Percentiles rank a stretch among this genome's conserved stretches.
Evolutionary conservation across 2,113 vertebrate species (phyloP).

Genomic region (Isichthys henryi): DNA sequence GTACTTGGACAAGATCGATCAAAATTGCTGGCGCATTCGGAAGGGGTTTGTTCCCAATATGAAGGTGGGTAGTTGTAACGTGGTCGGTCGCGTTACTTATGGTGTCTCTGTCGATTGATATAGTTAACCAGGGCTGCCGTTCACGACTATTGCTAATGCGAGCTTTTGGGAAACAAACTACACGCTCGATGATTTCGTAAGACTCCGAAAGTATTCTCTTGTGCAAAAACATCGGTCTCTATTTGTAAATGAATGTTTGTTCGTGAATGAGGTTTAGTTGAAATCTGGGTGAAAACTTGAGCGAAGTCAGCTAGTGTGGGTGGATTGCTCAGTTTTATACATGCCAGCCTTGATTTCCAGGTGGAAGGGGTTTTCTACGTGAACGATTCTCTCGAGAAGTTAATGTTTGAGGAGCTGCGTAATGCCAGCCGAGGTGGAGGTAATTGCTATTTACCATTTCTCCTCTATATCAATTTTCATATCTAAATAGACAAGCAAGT

Average conservation of each 20-base stretch:
- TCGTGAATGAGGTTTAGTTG: not conserved
- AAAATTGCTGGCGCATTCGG: constrained; percentile 88
- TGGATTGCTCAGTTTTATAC: not conserved
- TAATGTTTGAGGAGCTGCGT: constrained; percentile 95
- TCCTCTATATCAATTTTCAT: not conserved
- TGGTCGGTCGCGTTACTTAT: not conserved
- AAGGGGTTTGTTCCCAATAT: constrained; percentile 97
- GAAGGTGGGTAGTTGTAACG: constrained; percentile 63
- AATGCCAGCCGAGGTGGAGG: constrained; percentile 92
- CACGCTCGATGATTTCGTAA: not conserved
- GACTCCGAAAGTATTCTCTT: not conserved
- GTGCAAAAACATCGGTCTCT: not conserved
- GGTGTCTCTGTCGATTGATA: not conserved
- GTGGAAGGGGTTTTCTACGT: constrained; percentile 94
- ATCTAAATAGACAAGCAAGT: not conserved
- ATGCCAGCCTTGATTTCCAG: constrained; percentile 46
- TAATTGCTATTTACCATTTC: constrained; percentile 30
- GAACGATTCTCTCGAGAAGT: constrained; percentile 87
- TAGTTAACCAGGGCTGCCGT: not conserved
- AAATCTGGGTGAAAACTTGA: not conserved
- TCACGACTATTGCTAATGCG: not conserved
- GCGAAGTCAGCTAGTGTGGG: not conserved
- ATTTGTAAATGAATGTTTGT: not conserved
- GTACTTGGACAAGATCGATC: constrained; percentile 80
- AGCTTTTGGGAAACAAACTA: not conserved